These are phyloP conservation scores for Drosophila burlai DNA, from an alignment of 1,140 invertebrate species.

Conservation along the genomic window DNA sequence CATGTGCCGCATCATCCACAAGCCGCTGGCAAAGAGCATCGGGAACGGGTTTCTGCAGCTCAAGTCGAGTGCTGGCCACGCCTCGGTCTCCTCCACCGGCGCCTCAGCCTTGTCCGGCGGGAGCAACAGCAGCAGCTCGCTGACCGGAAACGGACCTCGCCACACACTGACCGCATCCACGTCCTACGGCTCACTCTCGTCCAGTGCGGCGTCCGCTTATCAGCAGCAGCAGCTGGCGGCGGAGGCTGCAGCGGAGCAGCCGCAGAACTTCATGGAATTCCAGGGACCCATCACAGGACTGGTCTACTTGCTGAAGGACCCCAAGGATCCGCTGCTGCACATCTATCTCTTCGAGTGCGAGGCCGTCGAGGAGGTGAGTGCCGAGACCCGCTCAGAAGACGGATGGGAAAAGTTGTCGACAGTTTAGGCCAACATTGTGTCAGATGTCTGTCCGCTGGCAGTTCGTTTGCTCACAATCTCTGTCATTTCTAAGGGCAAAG, in stretches of 20 bases:
- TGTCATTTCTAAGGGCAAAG: slow-evolving; percentile 34
- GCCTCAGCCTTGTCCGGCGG: slow-evolving; percentile 29
- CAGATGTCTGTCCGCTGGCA: slow-evolving; percentile 34
- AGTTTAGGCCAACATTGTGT: slow-evolving; percentile 43
- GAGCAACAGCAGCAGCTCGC: slow-evolving; percentile 25
- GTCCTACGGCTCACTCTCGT: slow-evolving; percentile 78
- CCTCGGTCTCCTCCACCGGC: slow-evolving; percentile 21
- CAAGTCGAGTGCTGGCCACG: slow-evolving; percentile 51
- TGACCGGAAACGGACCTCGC: slow-evolving; percentile 63
- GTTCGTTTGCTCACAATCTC: slow-evolving; percentile 22
- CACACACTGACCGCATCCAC: slow-evolving; percentile 78
- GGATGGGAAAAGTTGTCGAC: slow-evolving; percentile 56
- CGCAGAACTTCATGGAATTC: slow-evolving; percentile 84
- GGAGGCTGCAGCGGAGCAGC: slow-evolving; percentile 59
- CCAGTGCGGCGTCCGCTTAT: slow-evolving; percentile 75
- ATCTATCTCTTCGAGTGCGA: slow-evolving; percentile 88
- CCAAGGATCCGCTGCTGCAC: slow-evolving; percentile 88
- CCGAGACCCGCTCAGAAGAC: slow-evolving; percentile 22
- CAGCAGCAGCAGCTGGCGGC: slow-evolving; percentile 59
- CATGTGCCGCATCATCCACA: slow-evolving; percentile 84
- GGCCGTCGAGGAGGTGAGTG: slow-evolving; percentile 88
- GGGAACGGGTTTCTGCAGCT: slow-evolving; percentile 81
- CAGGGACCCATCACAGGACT: slow-evolving; percentile 80
- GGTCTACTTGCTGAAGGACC: slow-evolving; percentile 88
- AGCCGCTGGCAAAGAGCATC: slow-evolving; percentile 71